Evolutionary conservation across 2,113 vertebrate species (phyloP).

Genomic region (Sylvietta virens): DNA sequence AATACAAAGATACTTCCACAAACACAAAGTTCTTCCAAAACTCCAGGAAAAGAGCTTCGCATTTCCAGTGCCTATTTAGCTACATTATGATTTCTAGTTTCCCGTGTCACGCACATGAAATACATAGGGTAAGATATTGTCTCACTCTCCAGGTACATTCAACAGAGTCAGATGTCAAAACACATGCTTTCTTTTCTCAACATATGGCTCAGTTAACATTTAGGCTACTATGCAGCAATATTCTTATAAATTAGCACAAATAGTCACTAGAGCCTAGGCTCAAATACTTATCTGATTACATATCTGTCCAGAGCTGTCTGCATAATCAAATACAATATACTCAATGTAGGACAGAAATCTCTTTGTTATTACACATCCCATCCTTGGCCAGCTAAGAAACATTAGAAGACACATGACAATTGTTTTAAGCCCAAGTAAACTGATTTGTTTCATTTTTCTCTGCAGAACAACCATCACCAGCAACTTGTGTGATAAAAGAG

Average conservation of each 20-base stretch:
- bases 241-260: background rate
- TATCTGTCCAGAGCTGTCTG: background rate
- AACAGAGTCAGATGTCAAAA: background rate
- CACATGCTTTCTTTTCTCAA: rapidly evolving
- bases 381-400: background rate
- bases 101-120: background rate
- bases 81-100: background rate
- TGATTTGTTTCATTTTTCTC: background rate
- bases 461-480: background rate
- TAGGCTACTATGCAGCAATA: background rate
- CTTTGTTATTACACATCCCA: background rate
- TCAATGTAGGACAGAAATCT: background rate
- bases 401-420: background rate
- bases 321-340: background rate
- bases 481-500: background rate
- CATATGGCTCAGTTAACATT: background rate
- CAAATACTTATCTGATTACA: background rate
- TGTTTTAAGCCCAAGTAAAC: background rate
- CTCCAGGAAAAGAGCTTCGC: background rate
- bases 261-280: background rate
- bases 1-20: background rate
- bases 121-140: background rate
- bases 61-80: background rate
- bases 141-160: background rate
- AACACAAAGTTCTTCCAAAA: background rate